A percentile compares a stretch with the other conserved stretches of the same genome.
Evolutionary conservation across 30 jellyfish, hydroid and myxozoan genomes (phyloP).

Genomic region (Cassiopea xamachana): DNA sequence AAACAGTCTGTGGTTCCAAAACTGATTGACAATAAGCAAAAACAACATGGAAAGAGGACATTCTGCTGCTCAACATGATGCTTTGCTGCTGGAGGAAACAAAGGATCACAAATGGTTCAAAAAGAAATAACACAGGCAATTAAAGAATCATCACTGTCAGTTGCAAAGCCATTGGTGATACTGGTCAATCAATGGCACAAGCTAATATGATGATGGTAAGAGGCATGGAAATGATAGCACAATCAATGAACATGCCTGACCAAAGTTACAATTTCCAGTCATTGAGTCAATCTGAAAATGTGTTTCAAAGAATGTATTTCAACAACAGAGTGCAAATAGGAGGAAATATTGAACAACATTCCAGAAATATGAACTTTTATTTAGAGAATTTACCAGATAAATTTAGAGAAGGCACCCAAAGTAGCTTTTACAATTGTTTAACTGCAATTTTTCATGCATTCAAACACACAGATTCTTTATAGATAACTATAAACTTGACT

Average conservation of each 20-base stretch:
- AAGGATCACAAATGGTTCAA: conserved; percentile 29
- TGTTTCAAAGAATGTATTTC: background rate
- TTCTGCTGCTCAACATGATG: conserved; percentile 52
- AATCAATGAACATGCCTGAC: background rate
- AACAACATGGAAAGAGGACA: conserved; percentile 17
- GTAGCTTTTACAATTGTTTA: background rate
- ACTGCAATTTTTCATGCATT: background rate
- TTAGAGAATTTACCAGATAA: no score
- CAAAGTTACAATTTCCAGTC: background rate
- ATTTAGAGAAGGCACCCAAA: background rate
- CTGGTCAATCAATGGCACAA: background rate
- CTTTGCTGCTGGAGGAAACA: background rate
- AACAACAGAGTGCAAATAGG: background rate
- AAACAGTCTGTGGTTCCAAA: background rate
- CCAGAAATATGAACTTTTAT: background rate
- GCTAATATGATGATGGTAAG: background rate
- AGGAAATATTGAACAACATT: background rate
- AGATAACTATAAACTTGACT: background rate
- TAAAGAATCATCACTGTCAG: background rate
- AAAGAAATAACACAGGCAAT: conserved; percentile 34
- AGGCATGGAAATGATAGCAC: background rate
- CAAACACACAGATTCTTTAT: background rate
- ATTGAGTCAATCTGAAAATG: background rate
- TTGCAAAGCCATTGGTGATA: background rate
- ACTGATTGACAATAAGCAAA: conserved; percentile 55